Evolutionary conservation across 2,888 invertebrate genomes (phyloP), one percentile per base, ranked within the genome.

Genomic region (Rosalia funebris): DNA sequence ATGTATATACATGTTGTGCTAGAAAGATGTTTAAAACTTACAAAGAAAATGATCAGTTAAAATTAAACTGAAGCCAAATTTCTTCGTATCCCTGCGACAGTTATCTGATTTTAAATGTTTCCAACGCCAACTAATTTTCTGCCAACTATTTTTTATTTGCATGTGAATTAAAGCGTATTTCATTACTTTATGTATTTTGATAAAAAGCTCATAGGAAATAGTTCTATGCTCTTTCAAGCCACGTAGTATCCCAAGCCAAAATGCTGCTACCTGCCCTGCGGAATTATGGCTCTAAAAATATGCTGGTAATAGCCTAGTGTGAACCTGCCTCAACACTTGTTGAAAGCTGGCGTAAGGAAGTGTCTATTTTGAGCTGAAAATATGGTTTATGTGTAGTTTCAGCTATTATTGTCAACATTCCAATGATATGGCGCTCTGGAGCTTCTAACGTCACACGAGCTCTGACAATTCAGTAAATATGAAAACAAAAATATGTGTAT

Each of bases 391-490:
- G 53, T 25, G 53, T 5, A 32, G 25, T 10, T 20, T 17, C 15
- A 41, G 31, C 9, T 53, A 39, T 53, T 53, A 42, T 42, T 53
- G 53, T 47, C 16, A 34, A 34, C 47, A 47, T 47, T 47, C 47
- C 34, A 16, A 47, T 47, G 32, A 47, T 36, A 47, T 47, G 34
- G 44, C 44, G 19, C 44, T 25, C 17, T n/a, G 19, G 17, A 41
- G 11, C 5, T 17, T 41, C 17, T 41, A 41, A 14, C 44, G 44
- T 44, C 44, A 25, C 14, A 34, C 11, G 11, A n/a, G n/a, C 34
- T 2, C 34, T 10, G 11, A 34, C 10, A 34, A 34, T 34, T 34
- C 11, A n/a, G 11, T 34, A 11, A 34, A 34, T 7, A 34, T n/a
- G 34, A 34, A 34, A 10, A 34, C 34, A 34, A 34, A 34, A 34